Evolutionary conservation across 2,888 invertebrate species (phyloP), one percentile per base, ranked within the genome.

Genomic region (Neoaliturus tenellus): DNA sequence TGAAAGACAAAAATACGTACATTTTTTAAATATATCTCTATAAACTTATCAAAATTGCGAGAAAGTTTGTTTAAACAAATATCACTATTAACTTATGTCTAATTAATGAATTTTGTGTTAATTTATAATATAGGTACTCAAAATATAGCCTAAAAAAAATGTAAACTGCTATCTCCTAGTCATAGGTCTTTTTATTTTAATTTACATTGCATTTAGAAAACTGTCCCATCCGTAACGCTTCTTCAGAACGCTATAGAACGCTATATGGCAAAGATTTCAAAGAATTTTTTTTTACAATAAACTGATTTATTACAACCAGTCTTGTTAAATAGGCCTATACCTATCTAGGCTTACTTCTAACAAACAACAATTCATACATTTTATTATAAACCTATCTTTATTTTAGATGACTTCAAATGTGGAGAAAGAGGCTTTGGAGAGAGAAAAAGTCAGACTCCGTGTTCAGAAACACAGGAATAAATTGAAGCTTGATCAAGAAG

Each of bases 401-500:
- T 31, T 67, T 67, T 67, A 62, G 67, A 31, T 67, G 67, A 12
- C 33, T 67, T 67, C 4, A 67, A 69, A 69, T 75, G 20, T 75
- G 44, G 41, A 75, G 75, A 75, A 75, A 75, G 23, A 75, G 41
- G 44, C 75, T 75, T 41, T 75, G 75, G 75, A 75, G 71, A 71
- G 71, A 71, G 71, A 75, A 75, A 75, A 75, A 78, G 51, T 78
- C 78, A 78, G 78, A 78, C 78, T 51, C 51, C 44, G 51, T 51
- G 78, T 78, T 78, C 78, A 78, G 28, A 78, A 78, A 78, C 51
- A 78, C 51, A 48, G 78, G 78, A 48, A 78, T 78, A 48, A 48
- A 78, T 78, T 78, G 25, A 78, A 78, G 31, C 78, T 78, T 78
- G 78, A 78, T 51, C 78, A 78, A 48, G 78, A 78, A 78, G 78